Evolutionary conservation across 2,888 invertebrate species (phyloP), one percentile per base, ranked within the genome.

Genomic region (Sceliomorpha sp.): DNA sequence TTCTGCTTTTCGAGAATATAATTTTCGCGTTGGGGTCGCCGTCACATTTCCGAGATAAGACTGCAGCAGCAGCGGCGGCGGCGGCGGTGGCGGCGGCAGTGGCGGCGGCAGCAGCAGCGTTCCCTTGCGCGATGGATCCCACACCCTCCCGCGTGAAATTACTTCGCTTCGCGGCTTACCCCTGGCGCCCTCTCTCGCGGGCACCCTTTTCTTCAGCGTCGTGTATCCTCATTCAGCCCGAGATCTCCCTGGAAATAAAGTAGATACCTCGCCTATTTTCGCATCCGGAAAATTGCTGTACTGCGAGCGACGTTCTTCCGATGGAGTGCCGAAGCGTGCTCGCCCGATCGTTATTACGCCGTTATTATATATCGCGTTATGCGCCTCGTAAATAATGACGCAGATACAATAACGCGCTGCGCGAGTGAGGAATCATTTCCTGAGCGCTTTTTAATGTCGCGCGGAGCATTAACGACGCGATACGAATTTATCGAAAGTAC

Each of bases 81-180:
- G 47, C 55, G 84, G 82, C 78, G 79, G 72, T 72, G 56, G 71
- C 60, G n/a, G 47, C 55, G 84, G 82, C 78, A 79, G 72, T 72
- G 56, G 71, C 60, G n/a, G 47, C 55, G 84, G 82, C 78, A 79
- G 72, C 72, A 58, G 71, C 60, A n/a, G 47, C 55, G 27, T 62
- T 51, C 51, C 39, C 37, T 55, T 29, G 53, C 51, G 63, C 69
- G 70, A 60, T 69, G 72, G 75, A 71, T 58, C 73, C 82, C 77
- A 72, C 77, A 70, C 77, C 81, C 80, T 78, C 81, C 76, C 85
- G 85, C 84, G 85, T 85, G 85, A 87, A 88, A 88, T 88, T 87
- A 88, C 87, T 88, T 85, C 78, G 86, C 86, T 83, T 76, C 83
- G 84, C 81, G 87, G 85, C 84, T 87, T 86, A 86, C 83, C 84